Conservation (phyloP, 2,888 invertebrate genomes). For the Athrips mouffetella region DNA sequence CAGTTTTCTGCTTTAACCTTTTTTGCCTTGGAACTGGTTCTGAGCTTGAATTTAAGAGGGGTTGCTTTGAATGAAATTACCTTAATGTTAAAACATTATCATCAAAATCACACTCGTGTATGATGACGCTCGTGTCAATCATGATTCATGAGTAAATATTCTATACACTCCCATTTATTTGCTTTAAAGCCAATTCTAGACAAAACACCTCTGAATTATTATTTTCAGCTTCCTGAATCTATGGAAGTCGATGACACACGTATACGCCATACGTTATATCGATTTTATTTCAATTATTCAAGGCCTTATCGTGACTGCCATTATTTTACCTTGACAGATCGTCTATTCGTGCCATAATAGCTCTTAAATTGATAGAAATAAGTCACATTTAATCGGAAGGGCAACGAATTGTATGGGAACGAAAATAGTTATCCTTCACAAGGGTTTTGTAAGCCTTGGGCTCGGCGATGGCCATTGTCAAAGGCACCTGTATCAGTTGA, state of each 20-base stretch:
- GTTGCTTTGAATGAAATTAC: too few species aligned
- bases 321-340: neutral
- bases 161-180: too few species aligned
- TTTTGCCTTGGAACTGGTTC: too few species aligned
- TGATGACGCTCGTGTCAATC: too few species aligned
- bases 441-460: slow-evolving; percentile 48
- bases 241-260: slow-evolving; percentile 23
- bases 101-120: too few species aligned
- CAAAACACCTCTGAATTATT: neutral
- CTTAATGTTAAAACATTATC: too few species aligned
- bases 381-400: neutral
- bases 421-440: slow-evolving; percentile 21
- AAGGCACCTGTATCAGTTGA: slow-evolving; percentile 28
- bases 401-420: neutral
- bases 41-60: too few species aligned
- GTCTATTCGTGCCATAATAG: neutral
- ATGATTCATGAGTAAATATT: too few species aligned
- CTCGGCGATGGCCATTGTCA: slow-evolving; percentile 46
- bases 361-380: neutral
- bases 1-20: too few species aligned
- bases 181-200: too few species aligned
- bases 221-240: neutral
- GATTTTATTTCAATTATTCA: slow-evolving; percentile 30
- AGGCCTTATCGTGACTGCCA: slow-evolving; percentile 1
- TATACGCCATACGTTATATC: slow-evolving; percentile 22